Base-by-base conservation (phyloP, 2,888 invertebrate species). In the Ormyrus thymus region DNA sequence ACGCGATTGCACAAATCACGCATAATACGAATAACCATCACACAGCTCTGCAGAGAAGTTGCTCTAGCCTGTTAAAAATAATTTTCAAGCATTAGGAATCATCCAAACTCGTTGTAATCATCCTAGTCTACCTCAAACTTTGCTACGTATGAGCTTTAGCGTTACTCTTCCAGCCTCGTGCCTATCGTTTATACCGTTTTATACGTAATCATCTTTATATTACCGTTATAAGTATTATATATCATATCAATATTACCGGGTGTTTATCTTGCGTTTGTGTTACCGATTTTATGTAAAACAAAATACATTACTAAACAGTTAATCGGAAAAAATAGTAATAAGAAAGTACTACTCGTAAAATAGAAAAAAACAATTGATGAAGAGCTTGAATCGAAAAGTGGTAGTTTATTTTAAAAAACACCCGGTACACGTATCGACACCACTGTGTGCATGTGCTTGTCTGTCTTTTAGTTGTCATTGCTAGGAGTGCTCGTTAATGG, bases 1-100 rank as follows among this genome's bases (percentile, higher is more conserved):
- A 97, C 95, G 87, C 98, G 94, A 89, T 96, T 96, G 91, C 98
- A 98, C 80, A 99, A 93, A 92, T 99, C 98, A 84, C 98, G 93
- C 91, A 99, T 92, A 87, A 99, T 95, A 83, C 99, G 94, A 89
- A 99, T 97, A 87, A 98, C 95, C 92, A 98, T 96, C 82, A 98
- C 97, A 91, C 98, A 98, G 85, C 97, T 98, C 91, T 97, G 97
- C 88, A 98, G 93, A 84, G 96, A 96, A 86, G 97, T 96, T 83
- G 98, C 98, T 92, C 97, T 97, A 94, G 98, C 98, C 97, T 97
- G 92, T 86, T 90, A 73, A 78, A 56, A 62, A 76, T 43, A 75
- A 74, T 61, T 62, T 59, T 45, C 9, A 6, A 61, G 5, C 8
- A 66, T 73, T 74, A 58, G 8, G 9, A 64, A 71, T 3, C 29